Evolutionary conservation across 2,888 invertebrate species (phyloP).

Genomic region (Drosophila setosimentum): DNA sequence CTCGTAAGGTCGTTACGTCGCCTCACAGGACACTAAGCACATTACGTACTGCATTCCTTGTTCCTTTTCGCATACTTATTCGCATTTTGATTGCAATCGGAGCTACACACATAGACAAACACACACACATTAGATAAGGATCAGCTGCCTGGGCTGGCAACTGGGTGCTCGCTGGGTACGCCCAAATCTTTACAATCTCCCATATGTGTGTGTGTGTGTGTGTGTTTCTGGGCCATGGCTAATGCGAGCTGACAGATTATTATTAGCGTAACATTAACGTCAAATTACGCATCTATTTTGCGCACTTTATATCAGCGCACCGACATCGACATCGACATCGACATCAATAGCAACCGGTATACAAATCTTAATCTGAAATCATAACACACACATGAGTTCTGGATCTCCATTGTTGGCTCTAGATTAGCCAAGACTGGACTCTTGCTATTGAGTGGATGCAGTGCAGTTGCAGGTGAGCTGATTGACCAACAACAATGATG

Average conservation of each 20-base stretch:
- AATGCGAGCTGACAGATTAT: slow-evolving; percentile 82
- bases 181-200: slow-evolving; percentile 20
- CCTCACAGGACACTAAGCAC: slow-evolving; percentile 58
- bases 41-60: slow-evolving; percentile 39
- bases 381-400: slow-evolving; percentile 20
- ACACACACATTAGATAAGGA: slow-evolving; percentile 51
- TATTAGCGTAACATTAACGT: slow-evolving; percentile 83
- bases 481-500: slow-evolving; percentile 14
- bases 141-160: slow-evolving; percentile 47
- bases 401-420: slow-evolving; percentile 17
- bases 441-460: not conserved
- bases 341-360: slow-evolving; percentile 37
- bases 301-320: slow-evolving; percentile 70
- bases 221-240: slow-evolving; percentile 36
- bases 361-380: slow-evolving; percentile 44
- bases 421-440: slow-evolving; percentile 36
- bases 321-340: slow-evolving; percentile 15
- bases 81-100: slow-evolving; percentile 65
- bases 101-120: slow-evolving; percentile 18
- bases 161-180: slow-evolving; percentile 33
- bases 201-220: slow-evolving; percentile 33
- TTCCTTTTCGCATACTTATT: slow-evolving; percentile 54
- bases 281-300: slow-evolving; percentile 80
- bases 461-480: slow-evolving; percentile 25
- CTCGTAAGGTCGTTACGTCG: slow-evolving; percentile 48